These are phyloP conservation scores for Diglossa cyanea DNA, from an alignment of 2,797 vertebrate species.

Conservation along the genomic window DNA sequence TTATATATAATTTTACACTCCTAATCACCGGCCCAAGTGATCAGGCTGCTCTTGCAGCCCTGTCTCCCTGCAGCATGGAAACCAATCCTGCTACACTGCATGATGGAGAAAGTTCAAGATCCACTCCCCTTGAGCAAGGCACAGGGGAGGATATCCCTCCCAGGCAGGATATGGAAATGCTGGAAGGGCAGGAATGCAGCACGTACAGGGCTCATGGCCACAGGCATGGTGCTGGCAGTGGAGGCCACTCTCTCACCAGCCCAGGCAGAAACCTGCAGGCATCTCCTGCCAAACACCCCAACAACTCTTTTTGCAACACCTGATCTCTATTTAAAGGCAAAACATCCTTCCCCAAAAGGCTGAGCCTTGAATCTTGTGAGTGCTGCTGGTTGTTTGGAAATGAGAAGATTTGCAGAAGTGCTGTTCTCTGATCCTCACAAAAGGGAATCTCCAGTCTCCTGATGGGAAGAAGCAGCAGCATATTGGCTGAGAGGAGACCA, in stretches of 20 bases:
- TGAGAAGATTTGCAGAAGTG: not conserved
- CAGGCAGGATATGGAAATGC: not conserved
- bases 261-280: not conserved
- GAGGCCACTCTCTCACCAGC: not conserved
- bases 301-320: not conserved
- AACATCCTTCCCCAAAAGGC: not conserved
- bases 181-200: not conserved
- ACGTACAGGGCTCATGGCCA: fast-evolving
- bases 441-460: not conserved
- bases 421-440: not conserved
- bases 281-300: not conserved
- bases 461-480: not conserved
- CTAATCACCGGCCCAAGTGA: not conserved
- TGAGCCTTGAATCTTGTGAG: not conserved
- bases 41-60: not conserved
- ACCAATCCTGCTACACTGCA: not conserved
- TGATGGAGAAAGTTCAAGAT: not conserved
- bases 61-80: not conserved
- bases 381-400: not conserved
- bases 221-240: not conserved
- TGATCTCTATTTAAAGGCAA: not conserved
- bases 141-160: not conserved
- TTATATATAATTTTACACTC: not conserved
- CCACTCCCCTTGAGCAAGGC: not conserved
- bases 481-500: not conserved